Evolutionary conservation across 2,113 vertebrate genomes (phyloP).

Genomic region (Phainopepla nitens): DNA sequence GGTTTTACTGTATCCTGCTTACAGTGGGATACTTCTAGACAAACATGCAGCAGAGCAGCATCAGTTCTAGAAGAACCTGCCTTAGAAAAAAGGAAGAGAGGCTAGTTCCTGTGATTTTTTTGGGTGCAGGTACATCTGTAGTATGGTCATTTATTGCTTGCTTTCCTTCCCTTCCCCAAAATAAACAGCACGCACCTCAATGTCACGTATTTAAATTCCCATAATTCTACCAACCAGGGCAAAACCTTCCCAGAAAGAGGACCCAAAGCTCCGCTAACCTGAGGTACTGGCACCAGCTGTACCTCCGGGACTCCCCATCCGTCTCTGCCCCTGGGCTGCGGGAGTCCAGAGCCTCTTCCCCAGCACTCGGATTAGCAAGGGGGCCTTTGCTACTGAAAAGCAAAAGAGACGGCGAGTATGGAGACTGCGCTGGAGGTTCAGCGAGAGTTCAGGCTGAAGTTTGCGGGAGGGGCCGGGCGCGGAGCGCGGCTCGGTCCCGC

Average conservation of each 20-base stretch:
- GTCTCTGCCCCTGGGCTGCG: not conserved
- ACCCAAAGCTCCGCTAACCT: rapidly evolving
- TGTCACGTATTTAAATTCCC: not conserved
- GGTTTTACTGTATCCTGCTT: not conserved
- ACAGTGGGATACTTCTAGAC: not conserved
- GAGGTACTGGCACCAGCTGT: rapidly evolving
- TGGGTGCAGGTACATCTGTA: not conserved
- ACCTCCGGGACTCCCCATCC: not conserved
- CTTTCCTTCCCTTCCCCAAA: not conserved
- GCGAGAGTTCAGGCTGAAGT: not conserved
- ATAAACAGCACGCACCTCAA: rapidly evolving
- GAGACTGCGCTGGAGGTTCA: rapidly evolving
- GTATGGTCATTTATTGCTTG: not conserved
- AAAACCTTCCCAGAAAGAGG: not conserved
- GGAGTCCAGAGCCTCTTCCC: not conserved
- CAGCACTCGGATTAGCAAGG: rapidly evolving
- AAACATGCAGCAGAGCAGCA: not conserved
- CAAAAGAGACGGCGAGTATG: rapidly evolving
- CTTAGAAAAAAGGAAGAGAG: not conserved
- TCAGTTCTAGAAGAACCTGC: not conserved
- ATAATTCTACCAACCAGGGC: not conserved
- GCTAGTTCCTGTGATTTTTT: not conserved
- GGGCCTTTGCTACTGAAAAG: not conserved
- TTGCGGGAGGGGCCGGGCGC: not conserved
- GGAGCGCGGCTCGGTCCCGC: not conserved